Evolutionary conservation across 2,888 invertebrate species (phyloP).

Genomic region (Drosophila multiciliata): DNA sequence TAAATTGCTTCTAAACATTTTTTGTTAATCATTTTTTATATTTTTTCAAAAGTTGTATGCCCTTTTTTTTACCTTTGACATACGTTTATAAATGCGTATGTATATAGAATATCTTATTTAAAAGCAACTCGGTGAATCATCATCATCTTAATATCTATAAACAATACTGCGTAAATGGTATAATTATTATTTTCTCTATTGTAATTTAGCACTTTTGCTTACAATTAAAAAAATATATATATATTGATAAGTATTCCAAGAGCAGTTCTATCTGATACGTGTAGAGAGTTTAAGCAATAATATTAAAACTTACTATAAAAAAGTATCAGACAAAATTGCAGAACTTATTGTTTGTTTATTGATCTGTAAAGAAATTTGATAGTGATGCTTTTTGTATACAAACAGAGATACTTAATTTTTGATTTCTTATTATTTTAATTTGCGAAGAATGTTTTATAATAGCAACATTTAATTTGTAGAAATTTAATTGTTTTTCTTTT

Average conservation of each 20-base stretch:
- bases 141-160: neutral
- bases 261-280: neutral
- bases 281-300: neutral
- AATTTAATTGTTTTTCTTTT: no score
- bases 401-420: neutral
- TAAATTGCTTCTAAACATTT: conserved; percentile 1
- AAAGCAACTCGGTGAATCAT: neutral
- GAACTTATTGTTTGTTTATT: neutral
- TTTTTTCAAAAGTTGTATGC: neutral
- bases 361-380: neutral
- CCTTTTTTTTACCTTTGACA: neutral
- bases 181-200: neutral
- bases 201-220: neutral
- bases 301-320: neutral
- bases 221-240: no score
- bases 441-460: neutral
- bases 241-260: neutral
- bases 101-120: neutral
- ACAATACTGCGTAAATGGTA: neutral
- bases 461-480: neutral
- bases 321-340: neutral
- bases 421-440: neutral
- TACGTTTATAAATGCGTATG: no score
- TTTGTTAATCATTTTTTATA: neutral
- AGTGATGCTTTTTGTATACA: neutral